These are phyloP conservation scores for Armadillidium nasatum DNA, from an alignment of 1,140 invertebrate species.

Conservation along the genomic window DNA sequence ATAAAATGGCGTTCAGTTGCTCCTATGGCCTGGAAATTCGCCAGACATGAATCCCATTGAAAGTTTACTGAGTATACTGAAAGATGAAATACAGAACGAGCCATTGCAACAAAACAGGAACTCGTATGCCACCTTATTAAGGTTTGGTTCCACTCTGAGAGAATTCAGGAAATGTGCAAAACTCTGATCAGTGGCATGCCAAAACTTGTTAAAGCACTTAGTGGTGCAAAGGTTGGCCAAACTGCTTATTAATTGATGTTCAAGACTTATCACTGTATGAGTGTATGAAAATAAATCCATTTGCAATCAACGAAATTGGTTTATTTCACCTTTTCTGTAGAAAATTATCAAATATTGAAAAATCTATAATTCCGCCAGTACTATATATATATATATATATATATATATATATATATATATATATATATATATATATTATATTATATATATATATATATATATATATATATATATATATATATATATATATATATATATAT, in stretches of 20 bases:
- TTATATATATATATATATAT: too few species aligned
- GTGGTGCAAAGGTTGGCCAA: not conserved
- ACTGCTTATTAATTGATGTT: not conserved
- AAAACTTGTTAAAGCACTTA: not conserved
- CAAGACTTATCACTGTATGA: not conserved
- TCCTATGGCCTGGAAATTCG: not conserved
- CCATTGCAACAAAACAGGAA: not conserved
- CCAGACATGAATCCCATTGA: not conserved
- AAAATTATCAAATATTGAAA: not conserved
- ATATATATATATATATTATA: too few species aligned
- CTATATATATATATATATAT: too few species aligned
- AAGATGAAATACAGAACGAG: not conserved
- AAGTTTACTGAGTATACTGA: not conserved
- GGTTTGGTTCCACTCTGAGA: slow-evolving; percentile 7
- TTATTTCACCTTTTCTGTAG: not conserved
- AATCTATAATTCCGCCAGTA: slow-evolving; percentile 45
- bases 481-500: too few species aligned
- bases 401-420: too few species aligned
- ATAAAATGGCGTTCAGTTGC: not conserved
- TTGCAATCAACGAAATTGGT: slow-evolving; percentile 7
- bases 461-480: too few species aligned
- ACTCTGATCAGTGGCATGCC: not conserved
- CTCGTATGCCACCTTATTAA: not conserved
- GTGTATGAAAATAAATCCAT: not conserved
- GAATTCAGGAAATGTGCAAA: not conserved